These are phyloP conservation scores for Gymnocypris eckloni DNA, from an alignment of 2,797 vertebrate species.

Conservation along the genomic window DNA sequence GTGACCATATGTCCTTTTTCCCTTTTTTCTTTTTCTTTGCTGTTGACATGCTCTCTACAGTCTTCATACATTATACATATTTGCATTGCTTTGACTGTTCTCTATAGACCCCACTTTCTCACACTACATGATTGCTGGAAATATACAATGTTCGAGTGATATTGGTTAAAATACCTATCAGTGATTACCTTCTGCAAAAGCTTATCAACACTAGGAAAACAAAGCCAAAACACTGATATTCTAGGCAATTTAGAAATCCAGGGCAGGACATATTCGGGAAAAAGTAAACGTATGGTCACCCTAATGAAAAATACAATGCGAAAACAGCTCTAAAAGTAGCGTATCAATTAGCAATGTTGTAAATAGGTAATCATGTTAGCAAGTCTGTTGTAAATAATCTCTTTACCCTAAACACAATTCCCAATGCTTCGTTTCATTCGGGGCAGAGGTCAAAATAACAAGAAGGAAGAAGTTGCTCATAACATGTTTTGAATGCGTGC, in stretches of 20 bases:
- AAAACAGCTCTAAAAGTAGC: not conserved
- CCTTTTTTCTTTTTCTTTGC: not conserved
- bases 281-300: not conserved
- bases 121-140: not conserved
- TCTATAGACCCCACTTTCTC: not conserved
- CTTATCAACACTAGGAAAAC: not conserved
- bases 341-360: not conserved
- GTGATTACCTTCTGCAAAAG: not conserved
- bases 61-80: not conserved
- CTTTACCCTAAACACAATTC: not conserved
- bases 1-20: not conserved
- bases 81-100: too few relatives aligned
- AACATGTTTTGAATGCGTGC: constrained; percentile 25
- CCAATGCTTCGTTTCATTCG: not conserved
- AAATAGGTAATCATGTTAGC: not conserved
- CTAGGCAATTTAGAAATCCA: not conserved
- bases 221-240: not conserved
- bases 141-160: not conserved
- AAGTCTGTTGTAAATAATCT: constrained; percentile 11
- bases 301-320: not conserved
- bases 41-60: not conserved
- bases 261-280: not conserved
- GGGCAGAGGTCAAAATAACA: constrained; percentile 20
- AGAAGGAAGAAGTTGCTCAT: constrained; percentile 11
- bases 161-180: not conserved